Percentiles rank a stretch among this genome's conserved stretches.
Evolutionary conservation across 2,888 invertebrate species (phyloP).

Genomic region (Linnaemya tessellans): DNA sequence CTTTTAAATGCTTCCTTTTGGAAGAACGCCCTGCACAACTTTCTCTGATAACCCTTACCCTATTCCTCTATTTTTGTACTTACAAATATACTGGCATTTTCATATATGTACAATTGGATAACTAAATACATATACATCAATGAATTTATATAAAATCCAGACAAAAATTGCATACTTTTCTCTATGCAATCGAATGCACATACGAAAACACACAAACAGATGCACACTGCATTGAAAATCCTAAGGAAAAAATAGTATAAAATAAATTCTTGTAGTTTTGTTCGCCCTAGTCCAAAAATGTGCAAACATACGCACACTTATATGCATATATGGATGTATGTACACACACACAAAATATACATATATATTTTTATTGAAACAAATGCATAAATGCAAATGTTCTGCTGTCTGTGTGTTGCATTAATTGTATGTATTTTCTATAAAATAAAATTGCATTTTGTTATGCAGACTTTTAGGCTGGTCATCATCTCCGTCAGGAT

Average conservation of each 20-base stretch:
- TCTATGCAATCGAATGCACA: conserved; percentile 64
- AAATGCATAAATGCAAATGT: conserved; percentile 11
- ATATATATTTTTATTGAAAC: conserved; percentile 17
- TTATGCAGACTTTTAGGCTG: conserved; percentile 70
- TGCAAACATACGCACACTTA: not conserved
- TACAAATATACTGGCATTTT: not conserved
- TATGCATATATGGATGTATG: not conserved
- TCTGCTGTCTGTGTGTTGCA: not conserved
- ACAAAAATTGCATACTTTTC: conserved; percentile 70
- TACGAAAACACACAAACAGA: conserved; percentile 1
- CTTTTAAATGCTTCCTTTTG: too few species aligned
- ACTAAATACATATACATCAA: conserved; percentile 46
- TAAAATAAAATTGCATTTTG: conserved; percentile 72
- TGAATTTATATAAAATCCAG: conserved; percentile 63
- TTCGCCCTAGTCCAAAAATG: conserved; percentile 63
- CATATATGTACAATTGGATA: not conserved
- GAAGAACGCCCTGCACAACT: too few species aligned
- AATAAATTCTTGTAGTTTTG: conserved; percentile 63
- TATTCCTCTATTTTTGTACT: not conserved
- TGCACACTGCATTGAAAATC: conserved; percentile 34
- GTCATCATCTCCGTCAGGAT: conserved; percentile 50
- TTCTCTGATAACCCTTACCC: too few species aligned
- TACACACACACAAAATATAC: not conserved
- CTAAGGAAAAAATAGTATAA: conserved; percentile 61
- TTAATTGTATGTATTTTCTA: conserved; percentile 55